These are phyloP conservation scores for Perca flavescens DNA, from an alignment of 2,113 vertebrate genomes.

Conservation along the genomic window DNA sequence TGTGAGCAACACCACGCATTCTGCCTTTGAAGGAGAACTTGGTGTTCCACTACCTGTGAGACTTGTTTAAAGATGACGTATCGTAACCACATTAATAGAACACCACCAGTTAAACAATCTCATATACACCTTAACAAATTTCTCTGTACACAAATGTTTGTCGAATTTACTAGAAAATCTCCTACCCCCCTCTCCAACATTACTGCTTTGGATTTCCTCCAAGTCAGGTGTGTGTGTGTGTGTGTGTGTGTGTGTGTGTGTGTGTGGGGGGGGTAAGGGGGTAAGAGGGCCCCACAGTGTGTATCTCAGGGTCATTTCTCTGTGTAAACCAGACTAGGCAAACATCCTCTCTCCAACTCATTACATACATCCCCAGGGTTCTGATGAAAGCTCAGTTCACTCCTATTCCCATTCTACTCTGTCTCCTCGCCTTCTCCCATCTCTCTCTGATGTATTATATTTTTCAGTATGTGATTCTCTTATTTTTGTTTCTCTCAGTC, in stretches of 20 bases:
- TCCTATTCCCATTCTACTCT: conserved; percentile 20
- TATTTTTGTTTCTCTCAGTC: conserved; percentile 17
- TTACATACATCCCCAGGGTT: conserved; percentile 64
- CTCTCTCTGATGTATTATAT: conserved; percentile 33
- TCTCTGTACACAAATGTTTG: conserved; percentile 2
- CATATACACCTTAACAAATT: neutral
- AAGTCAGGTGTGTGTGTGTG: neutral
- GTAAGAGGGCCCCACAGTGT: conserved; percentile 23
- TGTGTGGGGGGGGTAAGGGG: neutral
- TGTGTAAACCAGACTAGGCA: conserved; percentile 66
- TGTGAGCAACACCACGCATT: neutral
- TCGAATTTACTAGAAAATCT: neutral
- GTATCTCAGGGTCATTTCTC: conserved; percentile 67
- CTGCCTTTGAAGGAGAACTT: conserved; percentile 10
- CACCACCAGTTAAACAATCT: neutral
- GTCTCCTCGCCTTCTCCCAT: conserved; percentile 11
- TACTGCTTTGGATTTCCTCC: conserved; percentile 19
- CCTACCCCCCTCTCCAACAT: neutral
- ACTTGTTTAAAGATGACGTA: conserved; percentile 7
- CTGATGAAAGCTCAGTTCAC: conserved; percentile 46
- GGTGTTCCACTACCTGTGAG: conserved; percentile 1
- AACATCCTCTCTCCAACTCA: conserved; percentile 70
- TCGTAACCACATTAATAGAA: conserved; percentile 10
- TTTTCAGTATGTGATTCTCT: conserved; percentile 18
- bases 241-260: neutral